A percentile compares a stretch with the other conserved stretches of the same genome.
Evolutionary conservation across 2,113 vertebrate species (phyloP).

Genomic region (Coryphaenoides rupestris): DNA sequence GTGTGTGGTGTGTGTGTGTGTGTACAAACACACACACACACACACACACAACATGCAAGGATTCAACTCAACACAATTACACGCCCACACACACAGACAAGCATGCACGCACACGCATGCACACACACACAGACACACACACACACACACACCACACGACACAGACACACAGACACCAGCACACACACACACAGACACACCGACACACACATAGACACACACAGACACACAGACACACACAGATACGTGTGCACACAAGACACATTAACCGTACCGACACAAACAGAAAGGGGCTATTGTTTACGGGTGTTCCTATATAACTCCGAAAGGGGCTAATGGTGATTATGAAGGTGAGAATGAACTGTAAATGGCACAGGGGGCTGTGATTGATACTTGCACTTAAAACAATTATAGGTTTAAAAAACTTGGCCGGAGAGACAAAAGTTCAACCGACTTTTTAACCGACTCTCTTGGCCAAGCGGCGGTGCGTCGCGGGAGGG

Average conservation of each 20-base stretch:
- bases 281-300: slow-evolving; percentile 33
- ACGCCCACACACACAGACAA: neutral
- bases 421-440: slow-evolving; percentile 62
- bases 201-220: neutral
- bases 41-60: neutral
- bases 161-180: neutral
- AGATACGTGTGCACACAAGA: neutral
- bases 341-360: slow-evolving; percentile 65
- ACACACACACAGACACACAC: neutral
- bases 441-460: slow-evolving; percentile 55
- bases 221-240: neutral
- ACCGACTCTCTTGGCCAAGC: slow-evolving; percentile 10
- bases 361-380: slow-evolving; percentile 67
- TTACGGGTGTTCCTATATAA: slow-evolving; percentile 65
- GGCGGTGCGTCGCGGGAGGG: slow-evolving; percentile 25
- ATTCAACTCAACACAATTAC: too few species aligned
- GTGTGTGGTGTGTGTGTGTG: slow-evolving; percentile 31
- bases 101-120: neutral
- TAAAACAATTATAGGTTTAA: slow-evolving; percentile 68
- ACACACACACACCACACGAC: neutral
- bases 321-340: slow-evolving; percentile 64
- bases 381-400: slow-evolving; percentile 74
- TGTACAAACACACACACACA: slow-evolving; percentile 1
- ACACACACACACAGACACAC: neutral
- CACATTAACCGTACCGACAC: slow-evolving; percentile 11